Conservation (phyloP, 2,113 vertebrate species). For the Brachypteracias leptosomus region DNA sequence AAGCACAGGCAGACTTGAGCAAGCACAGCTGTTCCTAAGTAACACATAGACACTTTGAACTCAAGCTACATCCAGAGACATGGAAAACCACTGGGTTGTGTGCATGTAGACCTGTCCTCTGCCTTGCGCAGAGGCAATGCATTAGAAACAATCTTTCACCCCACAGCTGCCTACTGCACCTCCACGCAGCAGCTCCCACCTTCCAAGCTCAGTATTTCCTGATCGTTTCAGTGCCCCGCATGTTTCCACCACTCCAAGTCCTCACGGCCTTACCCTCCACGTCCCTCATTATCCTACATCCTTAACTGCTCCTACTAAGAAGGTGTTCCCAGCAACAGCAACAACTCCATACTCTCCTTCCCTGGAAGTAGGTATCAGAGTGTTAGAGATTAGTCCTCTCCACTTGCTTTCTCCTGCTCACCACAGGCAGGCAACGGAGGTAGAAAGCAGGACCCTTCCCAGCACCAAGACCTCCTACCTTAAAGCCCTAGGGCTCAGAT, state of each 20-base stretch:
- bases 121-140: not conserved
- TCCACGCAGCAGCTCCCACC: not conserved
- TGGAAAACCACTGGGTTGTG: not conserved
- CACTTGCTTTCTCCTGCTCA: not conserved
- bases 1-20: not conserved
- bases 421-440: not conserved
- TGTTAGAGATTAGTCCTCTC: not conserved
- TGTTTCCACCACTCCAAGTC: not conserved
- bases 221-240: not conserved
- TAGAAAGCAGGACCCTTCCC: not conserved
- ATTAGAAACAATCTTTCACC: not conserved
- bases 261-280: not conserved
- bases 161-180: not conserved
- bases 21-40: not conserved
- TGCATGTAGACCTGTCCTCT: not conserved
- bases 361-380: not conserved
- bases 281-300: not conserved
- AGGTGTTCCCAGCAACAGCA: not conserved
- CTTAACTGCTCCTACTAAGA: not conserved
- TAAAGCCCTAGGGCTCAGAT: not conserved
- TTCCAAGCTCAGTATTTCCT: not conserved
- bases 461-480: not conserved
- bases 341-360: not conserved
- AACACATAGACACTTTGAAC: not conserved
- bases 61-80: not conserved